Evolutionary conservation across 2,113 vertebrate species (phyloP), one percentile per base, ranked within the genome.

Genomic region (Tursiops truncatus): DNA sequence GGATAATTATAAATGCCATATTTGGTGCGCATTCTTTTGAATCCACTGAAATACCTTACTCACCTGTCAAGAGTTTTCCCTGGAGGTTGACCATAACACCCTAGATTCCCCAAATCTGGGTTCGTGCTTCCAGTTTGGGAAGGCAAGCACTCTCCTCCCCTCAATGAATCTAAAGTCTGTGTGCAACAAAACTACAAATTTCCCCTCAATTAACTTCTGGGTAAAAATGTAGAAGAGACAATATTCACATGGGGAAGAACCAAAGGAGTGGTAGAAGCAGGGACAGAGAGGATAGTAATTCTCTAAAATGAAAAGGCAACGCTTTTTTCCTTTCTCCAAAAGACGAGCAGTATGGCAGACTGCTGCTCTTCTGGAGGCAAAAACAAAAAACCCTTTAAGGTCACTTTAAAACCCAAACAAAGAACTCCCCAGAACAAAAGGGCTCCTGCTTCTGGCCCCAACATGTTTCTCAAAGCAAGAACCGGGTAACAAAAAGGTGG

Each of bases 391-490:
- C 28, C 56, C 36, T 74, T 96, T 81, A 95, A n/a, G 74, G 70
- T 93, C 74, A 93, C n/a, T 95, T 94, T 67, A 60, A 71, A 50
- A 94, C 63, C 92, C 89, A 92, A 95, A 97, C 21, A 89, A 91
- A 91, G 76, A 95, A 83, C n/a, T 84, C 41, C 56, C 93, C 87
- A 95, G 76, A 96, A 93, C 77, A 95, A 89, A 76, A 90, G 11
- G 4, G 44, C 76, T 91, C 63, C 79, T 82, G 90, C 68, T 95
- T 92, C 63, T 92, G 87, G 47, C 83, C 77, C 89, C 93, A 93
- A 84, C 33, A 95, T 36, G 56, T 68, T 88, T 92, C 86, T 95
- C 47, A 94, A 88, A 97, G 74, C 65, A 94, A 96, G 71, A 96
- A 92, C 63, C 53, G 95, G 95, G 12, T 96, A 95, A 86, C 65